These are phyloP conservation scores for Amphimedon queenslandica DNA, from an alignment of 37 sponge, comb jelly and placozoan genomes.

Conservation along the genomic window DNA sequence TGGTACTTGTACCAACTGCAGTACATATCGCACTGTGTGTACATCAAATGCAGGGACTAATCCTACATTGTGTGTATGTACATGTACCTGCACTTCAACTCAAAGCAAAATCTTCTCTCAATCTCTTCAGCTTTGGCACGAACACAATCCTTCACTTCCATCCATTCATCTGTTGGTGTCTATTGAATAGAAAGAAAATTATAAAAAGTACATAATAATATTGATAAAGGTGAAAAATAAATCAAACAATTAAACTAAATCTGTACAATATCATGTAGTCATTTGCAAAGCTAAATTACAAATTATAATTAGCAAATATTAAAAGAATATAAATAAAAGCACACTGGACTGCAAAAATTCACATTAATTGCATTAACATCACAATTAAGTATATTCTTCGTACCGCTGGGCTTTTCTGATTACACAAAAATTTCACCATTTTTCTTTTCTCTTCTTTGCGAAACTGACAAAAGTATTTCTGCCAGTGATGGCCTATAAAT, in stretches of 20 bases:
- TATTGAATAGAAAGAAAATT: neutral
- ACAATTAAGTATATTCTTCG: neutral
- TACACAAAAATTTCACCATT: neutral
- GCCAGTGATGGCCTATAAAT: neutral
- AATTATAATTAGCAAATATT: too few relatives aligned
- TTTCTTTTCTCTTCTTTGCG: neutral
- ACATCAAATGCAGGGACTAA: too few relatives aligned
- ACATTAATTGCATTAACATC: too few relatives aligned
- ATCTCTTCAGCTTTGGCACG: constrained; percentile 68
- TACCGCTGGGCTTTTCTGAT: neutral
- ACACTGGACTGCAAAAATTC: too few relatives aligned
- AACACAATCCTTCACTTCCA: constrained; percentile 66
- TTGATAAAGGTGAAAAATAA: neutral
- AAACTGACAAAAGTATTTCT: neutral
- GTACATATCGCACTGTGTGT: too few relatives aligned
- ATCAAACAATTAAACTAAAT: too few relatives aligned
- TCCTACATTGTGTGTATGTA: neutral
- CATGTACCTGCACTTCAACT: constrained; percentile 27
- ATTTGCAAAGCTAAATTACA: too few relatives aligned
- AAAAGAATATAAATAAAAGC: too few relatives aligned
- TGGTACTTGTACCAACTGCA: too few relatives aligned
- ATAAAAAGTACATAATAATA: neutral
- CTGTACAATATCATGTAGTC: too few relatives aligned
- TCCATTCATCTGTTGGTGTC: constrained; percentile 43
- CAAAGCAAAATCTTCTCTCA: constrained; percentile 90